Base-by-base conservation (phyloP, 2,888 invertebrate species). In the Nemoura dubitans region DNA sequence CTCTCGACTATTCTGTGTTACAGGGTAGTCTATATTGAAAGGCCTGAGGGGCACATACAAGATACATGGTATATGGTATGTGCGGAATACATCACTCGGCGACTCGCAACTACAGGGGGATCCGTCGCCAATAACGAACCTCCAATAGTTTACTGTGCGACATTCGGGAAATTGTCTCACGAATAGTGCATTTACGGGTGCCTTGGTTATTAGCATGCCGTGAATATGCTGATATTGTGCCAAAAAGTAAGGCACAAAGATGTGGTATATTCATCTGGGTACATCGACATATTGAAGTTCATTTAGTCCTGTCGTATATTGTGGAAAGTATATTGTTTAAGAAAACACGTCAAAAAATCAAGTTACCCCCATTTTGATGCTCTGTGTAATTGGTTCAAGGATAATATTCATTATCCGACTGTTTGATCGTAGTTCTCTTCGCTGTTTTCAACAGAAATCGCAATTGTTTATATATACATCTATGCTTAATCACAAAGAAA, bases 11-110 rank as follows among this genome's bases (percentile, higher is more conserved):
- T 59, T 3, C 59, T 59, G 59, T 59, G 59, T 59, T 59, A 59
- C 59, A 59, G 78, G 78, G 28, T 26, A 78, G 78, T 78, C 78
- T 78, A 78, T 78, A 78, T 78, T 78, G 28, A 28, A 78, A 27
- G 78, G 78, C 78, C 28, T 10, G 27, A 78, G 78, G 78, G 26
- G 78, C 59, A 59, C 59, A 59, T 59, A 59, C 59, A 59, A 59
- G 59, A 59, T 59, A 59, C 59, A 59, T 59, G 59, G 59, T 59
- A 59, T 59, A 59, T 21, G 59, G 59, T 59, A 59, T 59, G 21
- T 59, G 59, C 14, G 14, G 59, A 59, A 59, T 59, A 59, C 59
- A 59, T 59, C 59, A 59, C 10, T 21, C 59, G n/a, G n/a, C 36
- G 59, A 59, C 59, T 59, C 10, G 59, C 59, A 36, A 36, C 5